Conservation (phyloP, 92 coral and sea anemone genomes). For the Meandrina meandrites region DNA sequence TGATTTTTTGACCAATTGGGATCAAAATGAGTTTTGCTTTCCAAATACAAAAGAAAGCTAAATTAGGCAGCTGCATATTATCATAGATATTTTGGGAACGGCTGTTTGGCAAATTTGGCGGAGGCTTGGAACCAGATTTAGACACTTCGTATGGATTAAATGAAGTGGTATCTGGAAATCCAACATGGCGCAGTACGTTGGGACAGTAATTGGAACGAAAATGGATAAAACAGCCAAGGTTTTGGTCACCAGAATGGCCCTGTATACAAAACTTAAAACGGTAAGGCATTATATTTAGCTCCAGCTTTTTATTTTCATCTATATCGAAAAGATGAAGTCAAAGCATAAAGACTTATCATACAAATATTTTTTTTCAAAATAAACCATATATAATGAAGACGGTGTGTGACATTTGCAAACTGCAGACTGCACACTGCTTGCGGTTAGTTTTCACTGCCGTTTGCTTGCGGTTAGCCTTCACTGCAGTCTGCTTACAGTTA, state of each 20-base stretch:
- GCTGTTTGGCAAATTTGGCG: not conserved
- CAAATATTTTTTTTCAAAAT: no score
- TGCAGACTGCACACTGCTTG: no score
- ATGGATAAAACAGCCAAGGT: slow-evolving; percentile 99
- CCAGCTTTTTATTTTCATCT: not conserved
- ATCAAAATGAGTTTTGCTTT: not conserved
- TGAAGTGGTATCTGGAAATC: not conserved
- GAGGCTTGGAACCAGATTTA: not conserved
- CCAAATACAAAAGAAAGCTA: not conserved
- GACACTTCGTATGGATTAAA: not conserved
- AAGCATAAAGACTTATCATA: no score
- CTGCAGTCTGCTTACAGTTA: no score
- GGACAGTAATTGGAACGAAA: slow-evolving; percentile 98
- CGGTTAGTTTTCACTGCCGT: no score
- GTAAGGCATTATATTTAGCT: slow-evolving; percentile 29
- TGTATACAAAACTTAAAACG: slow-evolving; percentile 85
- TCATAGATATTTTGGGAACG: not conserved
- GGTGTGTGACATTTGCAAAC: no score
- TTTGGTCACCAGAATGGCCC: slow-evolving; percentile 90
- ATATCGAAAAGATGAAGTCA: no score
- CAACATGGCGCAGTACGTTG: slow-evolving; percentile 99
- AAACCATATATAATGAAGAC: no score
- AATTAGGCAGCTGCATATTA: not conserved
- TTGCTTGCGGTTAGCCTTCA: no score
- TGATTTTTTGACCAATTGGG: not conserved